These are phyloP conservation scores for Cosmia trapezina DNA, from an alignment of 2,888 invertebrate species.

Conservation along the genomic window DNA sequence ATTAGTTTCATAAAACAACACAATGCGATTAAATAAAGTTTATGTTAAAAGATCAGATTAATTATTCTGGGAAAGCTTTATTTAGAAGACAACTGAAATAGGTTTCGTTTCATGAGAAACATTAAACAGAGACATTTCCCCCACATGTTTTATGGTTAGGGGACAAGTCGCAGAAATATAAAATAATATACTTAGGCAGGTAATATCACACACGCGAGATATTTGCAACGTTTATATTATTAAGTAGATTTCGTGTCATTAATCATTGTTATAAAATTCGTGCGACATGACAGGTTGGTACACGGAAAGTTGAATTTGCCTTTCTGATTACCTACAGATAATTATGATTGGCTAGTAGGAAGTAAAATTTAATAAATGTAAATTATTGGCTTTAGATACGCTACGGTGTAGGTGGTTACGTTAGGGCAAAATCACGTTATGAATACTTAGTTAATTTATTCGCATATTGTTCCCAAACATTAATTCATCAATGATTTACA, in stretches of 20 bases:
- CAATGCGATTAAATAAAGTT: constrained; percentile 29
- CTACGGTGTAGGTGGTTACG: constrained; percentile 22
- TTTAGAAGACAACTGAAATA: constrained; percentile 22
- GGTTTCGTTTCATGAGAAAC: constrained; percentile 34
- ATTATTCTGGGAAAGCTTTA: constrained; percentile 37
- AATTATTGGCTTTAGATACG: constrained; percentile 35
- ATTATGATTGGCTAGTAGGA: constrained; percentile 43
- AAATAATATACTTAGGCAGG: not conserved
- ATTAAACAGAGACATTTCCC: constrained; percentile 34
- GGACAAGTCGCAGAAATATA: constrained; percentile 12
- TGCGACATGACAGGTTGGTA: constrained; percentile 34
- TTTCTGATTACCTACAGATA: constrained; percentile 36
- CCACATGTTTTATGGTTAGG: constrained; percentile 8
- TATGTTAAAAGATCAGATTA: constrained; percentile 40
- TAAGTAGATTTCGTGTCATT: constrained; percentile 29
- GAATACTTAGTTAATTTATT: constrained; percentile 43
- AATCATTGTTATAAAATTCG: constrained; percentile 49
- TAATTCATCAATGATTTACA: constrained; percentile 50
- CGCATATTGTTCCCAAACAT: constrained; percentile 25
- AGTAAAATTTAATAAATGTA: constrained; percentile 41
- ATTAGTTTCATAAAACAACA: constrained; percentile 30
- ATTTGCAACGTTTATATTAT: constrained; percentile 6
- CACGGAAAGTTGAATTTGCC: constrained; percentile 36
- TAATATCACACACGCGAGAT: not conserved
- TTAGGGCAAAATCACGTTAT: constrained; percentile 32